phyloP scores from a whole-genome alignment of 2,113 vertebrate genomes.

The Rhinopomastus cyanomelas region DNA sequence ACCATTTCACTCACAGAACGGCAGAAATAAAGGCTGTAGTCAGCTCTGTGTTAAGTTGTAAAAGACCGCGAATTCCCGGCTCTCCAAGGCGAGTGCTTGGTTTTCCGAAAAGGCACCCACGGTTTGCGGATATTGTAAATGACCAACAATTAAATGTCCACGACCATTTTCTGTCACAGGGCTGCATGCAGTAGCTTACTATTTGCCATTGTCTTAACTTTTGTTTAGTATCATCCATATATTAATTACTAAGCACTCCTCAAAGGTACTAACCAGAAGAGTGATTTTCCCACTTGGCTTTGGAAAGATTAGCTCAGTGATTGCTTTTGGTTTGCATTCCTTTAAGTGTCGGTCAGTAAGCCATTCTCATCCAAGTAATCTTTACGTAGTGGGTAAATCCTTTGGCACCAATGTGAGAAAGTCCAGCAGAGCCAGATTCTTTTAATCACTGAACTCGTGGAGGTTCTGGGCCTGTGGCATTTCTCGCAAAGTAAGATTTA shows the following conservation, averaged over 20 bases:
- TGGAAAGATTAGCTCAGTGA: slow-evolving; percentile 33
- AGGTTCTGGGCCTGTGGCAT: background rate
- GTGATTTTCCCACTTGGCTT: background rate
- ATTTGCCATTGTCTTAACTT: slow-evolving; percentile 39
- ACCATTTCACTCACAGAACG: background rate
- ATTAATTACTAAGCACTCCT: slow-evolving; percentile 64
- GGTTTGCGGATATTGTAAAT: background rate
- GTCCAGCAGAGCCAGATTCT: background rate
- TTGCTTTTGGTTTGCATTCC: slow-evolving; percentile 23
- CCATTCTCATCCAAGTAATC: background rate
- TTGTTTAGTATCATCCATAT: background rate
- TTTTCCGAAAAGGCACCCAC: background rate
- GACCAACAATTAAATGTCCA: background rate
- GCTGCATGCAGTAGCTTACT: background rate
- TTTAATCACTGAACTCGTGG: background rate
- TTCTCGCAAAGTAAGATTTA: background rate
- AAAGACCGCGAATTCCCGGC: background rate
- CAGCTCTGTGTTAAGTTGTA: background rate
- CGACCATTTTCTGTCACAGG: background rate
- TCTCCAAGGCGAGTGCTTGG: background rate
- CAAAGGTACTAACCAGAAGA: background rate
- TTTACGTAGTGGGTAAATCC: background rate
- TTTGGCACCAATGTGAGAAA: background rate
- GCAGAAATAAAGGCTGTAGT: background rate
- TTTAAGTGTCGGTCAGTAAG: background rate